Evolutionary conservation across 2,113 vertebrate genomes (phyloP), one percentile per base, ranked within the genome.

Genomic region (Aptenodytes forsteri): DNA sequence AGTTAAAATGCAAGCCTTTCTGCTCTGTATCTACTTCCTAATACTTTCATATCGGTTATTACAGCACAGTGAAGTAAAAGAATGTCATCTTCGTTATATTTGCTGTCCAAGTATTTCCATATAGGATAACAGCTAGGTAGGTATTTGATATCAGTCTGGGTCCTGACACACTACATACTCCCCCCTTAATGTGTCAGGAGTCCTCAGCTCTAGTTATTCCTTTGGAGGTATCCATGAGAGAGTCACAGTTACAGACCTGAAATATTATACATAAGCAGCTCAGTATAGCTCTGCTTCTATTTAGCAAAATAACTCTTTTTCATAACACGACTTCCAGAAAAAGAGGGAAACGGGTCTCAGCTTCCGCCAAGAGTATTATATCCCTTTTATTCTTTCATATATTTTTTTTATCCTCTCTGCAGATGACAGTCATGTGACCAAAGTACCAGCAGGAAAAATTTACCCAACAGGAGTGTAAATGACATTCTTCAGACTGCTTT

Each of bases 401-500:
- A 58, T 46, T 50, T 58, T 72, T 72, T 59, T 56, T 30, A 80
- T 30, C 40, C 76, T 70, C 46, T 19, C 73, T 44, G 76, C 80
- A 64, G 89, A 81, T 71, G 87, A 84, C 49, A 66, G 70, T 34
- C 75, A 89, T 1, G 38, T 94, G 88, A 94, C 70, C 32, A 29
- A 89, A 92, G 47, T 16, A 82, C 80, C 80, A 83, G 66, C 44
- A 87, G 79, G 91, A 85, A 83, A 79, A 82, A 93, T 87, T 56
- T 77, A 71, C 69, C 79, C 79, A 64, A 38, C 1, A 29, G 71
- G 83, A 95, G 56, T 4, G 55, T 62, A 94, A 85, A 89, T 80
- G 59, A 76, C 90, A 94, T 91, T 93, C 85, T 95, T 91, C 84
- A 90, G 93, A 22, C 69, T 89, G 88, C 82, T 89, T 49, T 75